These are phyloP conservation scores for Naso thynnoides DNA, from an alignment of 2,797 vertebrate species.

Conservation along the genomic window DNA sequence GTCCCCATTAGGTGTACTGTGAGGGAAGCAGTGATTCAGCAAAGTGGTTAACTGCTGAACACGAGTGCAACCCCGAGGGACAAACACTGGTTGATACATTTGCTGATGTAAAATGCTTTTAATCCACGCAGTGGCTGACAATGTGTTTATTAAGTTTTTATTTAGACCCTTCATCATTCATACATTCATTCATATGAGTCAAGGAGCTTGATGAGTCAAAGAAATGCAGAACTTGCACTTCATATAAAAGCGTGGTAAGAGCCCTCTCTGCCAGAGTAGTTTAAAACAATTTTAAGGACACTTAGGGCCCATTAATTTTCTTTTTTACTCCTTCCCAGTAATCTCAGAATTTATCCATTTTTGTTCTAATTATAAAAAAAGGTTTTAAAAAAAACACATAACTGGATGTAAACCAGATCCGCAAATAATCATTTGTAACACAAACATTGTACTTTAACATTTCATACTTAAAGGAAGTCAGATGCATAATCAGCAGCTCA, in stretches of 20 bases:
- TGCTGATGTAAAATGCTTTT: conserved; percentile 44
- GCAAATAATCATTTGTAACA: background rate
- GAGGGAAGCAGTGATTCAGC: conserved; percentile 58
- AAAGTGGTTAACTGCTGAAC: conserved; percentile 47
- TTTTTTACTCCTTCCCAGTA: background rate
- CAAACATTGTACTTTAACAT: conserved; percentile 9
- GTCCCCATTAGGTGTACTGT: conserved; percentile 49
- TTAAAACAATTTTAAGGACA: conserved; percentile 7
- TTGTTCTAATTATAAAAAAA: conserved; percentile 17
- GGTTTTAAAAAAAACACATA: background rate
- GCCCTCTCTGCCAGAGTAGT: conserved; percentile 12
- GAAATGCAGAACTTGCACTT: conserved; percentile 31
- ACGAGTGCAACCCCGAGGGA: conserved; percentile 37
- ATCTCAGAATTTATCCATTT: conserved; percentile 10
- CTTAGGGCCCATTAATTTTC: background rate
- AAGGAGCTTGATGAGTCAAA: conserved; percentile 19
- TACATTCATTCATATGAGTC: conserved; percentile 25
- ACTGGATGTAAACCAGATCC: conserved; percentile 15
- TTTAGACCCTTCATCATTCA: conserved; percentile 26
- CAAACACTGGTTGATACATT: conserved; percentile 45
- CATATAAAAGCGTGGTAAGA: background rate
- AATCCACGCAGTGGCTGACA: conserved; percentile 37
- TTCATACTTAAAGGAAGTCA: background rate
- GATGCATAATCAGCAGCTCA: conserved; percentile 19
- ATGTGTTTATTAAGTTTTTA: conserved; percentile 31